Percentiles rank a stretch among this genome's conserved stretches.
Evolutionary conservation across 2,888 invertebrate genomes (phyloP).

Genomic region (Drosophila phalerata): DNA sequence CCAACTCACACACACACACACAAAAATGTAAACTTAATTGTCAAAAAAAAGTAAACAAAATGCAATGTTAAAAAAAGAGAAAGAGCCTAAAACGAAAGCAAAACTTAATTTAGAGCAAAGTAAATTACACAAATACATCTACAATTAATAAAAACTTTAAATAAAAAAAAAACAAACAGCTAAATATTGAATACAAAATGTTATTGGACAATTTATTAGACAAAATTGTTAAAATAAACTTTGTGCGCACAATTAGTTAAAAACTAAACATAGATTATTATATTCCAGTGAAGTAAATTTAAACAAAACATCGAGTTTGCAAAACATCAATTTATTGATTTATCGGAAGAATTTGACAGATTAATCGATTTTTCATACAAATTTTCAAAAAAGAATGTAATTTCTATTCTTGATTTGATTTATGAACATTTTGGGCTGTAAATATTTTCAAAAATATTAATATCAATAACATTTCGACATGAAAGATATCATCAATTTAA

Average conservation of each 20-base stretch:
- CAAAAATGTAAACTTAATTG: constrained; percentile 61
- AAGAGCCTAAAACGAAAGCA: constrained; percentile 47
- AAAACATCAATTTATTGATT: no score
- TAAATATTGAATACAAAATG: constrained; percentile 40
- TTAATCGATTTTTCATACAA: no score
- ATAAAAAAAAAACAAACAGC: constrained; percentile 52
- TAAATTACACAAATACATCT: constrained; percentile 75
- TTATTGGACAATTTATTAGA: constrained; percentile 56
- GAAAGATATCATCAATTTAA: no score
- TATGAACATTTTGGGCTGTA: no score
- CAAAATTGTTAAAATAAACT: constrained; percentile 50
- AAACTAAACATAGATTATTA: constrained; percentile 28
- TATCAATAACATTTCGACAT: no score
- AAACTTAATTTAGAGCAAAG: constrained; percentile 77
- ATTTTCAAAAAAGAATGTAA: no score
- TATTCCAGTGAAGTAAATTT: neutral
- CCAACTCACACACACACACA: constrained; percentile 29
- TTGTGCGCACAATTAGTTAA: constrained; percentile 52
- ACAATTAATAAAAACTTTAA: constrained; percentile 74
- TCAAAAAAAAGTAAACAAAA: constrained; percentile 35
- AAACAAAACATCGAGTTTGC: neutral
- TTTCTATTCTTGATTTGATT: no score
- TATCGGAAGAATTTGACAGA: no score
- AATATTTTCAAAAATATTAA: no score
- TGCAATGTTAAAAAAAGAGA: constrained; percentile 52